Evolutionary conservation across 2,113 vertebrate genomes (phyloP).

Genomic region (Ammodytes marinus): DNA sequence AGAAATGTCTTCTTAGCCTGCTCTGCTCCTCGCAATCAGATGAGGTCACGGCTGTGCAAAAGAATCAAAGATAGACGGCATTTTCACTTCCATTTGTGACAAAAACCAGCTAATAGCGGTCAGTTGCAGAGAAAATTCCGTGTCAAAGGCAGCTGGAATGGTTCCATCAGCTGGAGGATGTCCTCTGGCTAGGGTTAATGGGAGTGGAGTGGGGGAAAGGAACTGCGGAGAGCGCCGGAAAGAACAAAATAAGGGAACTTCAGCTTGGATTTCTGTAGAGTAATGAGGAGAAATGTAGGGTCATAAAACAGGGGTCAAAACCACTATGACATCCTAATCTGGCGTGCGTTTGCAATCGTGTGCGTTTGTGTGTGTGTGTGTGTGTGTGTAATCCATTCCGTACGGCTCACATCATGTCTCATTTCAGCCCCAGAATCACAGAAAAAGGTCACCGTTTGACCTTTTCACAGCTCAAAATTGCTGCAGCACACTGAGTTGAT

Average conservation of each 20-base stretch:
- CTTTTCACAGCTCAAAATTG: slow-evolving; percentile 77
- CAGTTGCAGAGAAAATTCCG: slow-evolving; percentile 76
- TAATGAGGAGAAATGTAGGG: slow-evolving; percentile 78
- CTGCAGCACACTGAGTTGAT: slow-evolving; percentile 62
- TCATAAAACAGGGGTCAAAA: slow-evolving; percentile 78
- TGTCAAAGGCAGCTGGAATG: slow-evolving; percentile 82
- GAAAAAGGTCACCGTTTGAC: slow-evolving; percentile 80
- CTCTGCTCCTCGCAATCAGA: slow-evolving; percentile 69
- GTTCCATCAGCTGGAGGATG: slow-evolving; percentile 82
- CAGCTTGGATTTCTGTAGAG: slow-evolving; percentile 76
- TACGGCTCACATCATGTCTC: slow-evolving; percentile 77
- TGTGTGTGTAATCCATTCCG: slow-evolving; percentile 60
- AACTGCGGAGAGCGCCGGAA: slow-evolving; percentile 58
- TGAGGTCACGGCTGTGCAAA: slow-evolving; percentile 75
- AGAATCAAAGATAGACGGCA: slow-evolving; percentile 65
- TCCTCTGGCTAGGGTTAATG: slow-evolving; percentile 84
- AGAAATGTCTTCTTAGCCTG: slow-evolving; percentile 71
- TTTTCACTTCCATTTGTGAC: slow-evolving; percentile 76
- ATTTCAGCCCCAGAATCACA: slow-evolving; percentile 78
- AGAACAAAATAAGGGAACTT: slow-evolving; percentile 76
- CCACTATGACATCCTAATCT: slow-evolving; percentile 77
- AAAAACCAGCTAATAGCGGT: slow-evolving; percentile 77
- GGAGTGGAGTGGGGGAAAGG: slow-evolving; percentile 77
- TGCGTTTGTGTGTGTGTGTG: slow-evolving; percentile 27
- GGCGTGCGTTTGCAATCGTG: slow-evolving; percentile 37